Evolutionary conservation across 2,797 vertebrate genomes (phyloP), one percentile per base, ranked within the genome.

Genomic region (Gymnothorax reevesii): DNA sequence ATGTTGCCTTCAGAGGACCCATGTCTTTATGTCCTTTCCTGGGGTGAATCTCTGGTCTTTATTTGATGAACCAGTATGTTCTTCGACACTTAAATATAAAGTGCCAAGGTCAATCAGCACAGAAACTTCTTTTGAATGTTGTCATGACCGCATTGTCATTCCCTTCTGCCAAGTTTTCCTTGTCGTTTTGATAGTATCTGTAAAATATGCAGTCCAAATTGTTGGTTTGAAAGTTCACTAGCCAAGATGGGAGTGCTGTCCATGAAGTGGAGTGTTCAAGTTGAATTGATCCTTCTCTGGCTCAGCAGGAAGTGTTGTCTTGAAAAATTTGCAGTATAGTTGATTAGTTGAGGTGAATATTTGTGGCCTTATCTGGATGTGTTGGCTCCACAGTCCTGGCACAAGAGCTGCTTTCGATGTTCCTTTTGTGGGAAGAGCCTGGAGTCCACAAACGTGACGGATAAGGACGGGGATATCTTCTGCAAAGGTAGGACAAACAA

Each of bases 381-480:
- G 77, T 84, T 66, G 12, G 86, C 8, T 86, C 20, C 64, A 27
- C 92, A 99, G 98, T 94, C 97, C 0, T 99, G 98, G 98, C 98
- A 99, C 86, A 99, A 99, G 94, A 98, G 95, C 12, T 99, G 98
- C 89, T 99, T 99, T 94, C 97, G 98, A 87, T 99, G 98, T 0
- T 96, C 96, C 20, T 90, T 98, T 55, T 99, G 98, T 92, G 98
- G 98, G 4, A 99, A 99, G 93, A 97, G 98, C 57, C 94, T 99
- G 62, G 98, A 99, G 90, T 99, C 98, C 4, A 98, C 98, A 0
- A 99, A 97, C 0, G 97, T 99, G 77, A 99, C 98, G 0, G 98
- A 99, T 92, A 99, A 99, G 90, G 98, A 99, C 0, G 98, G 98
- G 92, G 98, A 99, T 89, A 95, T 99, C 89, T 99, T 98, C 91